These are phyloP conservation scores for Monoplex corrugatus DNA, from an alignment of 2,888 invertebrate genomes.

Conservation along the genomic window DNA sequence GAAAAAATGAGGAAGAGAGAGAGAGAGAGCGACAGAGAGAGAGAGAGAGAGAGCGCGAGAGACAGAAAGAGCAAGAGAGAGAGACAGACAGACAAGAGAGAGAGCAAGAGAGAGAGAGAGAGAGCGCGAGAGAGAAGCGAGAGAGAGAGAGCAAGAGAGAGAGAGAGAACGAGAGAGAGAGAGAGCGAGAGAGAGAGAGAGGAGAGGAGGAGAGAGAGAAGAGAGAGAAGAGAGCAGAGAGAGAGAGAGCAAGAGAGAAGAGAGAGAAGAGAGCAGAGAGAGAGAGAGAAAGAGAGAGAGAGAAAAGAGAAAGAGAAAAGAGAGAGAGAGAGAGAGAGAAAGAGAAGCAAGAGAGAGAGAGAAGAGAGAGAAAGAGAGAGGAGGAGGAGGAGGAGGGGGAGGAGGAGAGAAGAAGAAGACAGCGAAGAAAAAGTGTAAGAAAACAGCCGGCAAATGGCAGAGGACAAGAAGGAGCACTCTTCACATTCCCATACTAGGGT, in stretches of 20 bases:
- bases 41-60: background rate
- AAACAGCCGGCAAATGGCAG: background rate
- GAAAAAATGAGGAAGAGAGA: conserved; percentile 13
- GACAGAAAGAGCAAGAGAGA: background rate
- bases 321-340: background rate
- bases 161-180: no score
- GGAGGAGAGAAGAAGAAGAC: background rate
- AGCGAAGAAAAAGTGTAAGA: no score
- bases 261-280: conserved; percentile 17
- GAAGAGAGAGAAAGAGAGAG: background rate
- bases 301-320: background rate
- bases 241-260: background rate
- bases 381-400: background rate
- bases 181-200: no score
- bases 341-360: background rate
- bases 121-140: background rate
- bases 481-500: background rate
- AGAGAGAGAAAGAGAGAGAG: conserved; percentile 5
- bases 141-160: no score
- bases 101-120: conserved; percentile 1
- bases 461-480: background rate
- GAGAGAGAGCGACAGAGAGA: conserved; percentile 20
- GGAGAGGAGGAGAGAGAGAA: conserved; percentile 16
- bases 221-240: background rate
- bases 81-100: background rate